Base-by-base conservation (phyloP, 2,888 invertebrate genomes). In the Campoletis raptor region DNA sequence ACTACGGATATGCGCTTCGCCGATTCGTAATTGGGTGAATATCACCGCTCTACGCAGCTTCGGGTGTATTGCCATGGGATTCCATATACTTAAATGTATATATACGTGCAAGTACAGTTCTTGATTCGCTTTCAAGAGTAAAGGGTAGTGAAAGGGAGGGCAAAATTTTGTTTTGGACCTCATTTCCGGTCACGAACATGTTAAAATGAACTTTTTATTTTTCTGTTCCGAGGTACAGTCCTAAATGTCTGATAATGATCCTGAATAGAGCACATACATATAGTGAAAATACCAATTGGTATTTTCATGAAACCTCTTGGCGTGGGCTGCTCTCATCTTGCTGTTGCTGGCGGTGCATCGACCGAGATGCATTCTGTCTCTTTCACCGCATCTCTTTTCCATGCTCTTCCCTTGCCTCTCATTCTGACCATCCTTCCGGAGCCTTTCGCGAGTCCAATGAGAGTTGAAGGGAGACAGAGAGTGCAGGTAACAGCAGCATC, bases 361-460 rank as follows among this genome's bases (percentile, higher is more conserved):
- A 86, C 84, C 86, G 86, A 86, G 87, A 83, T 85, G 84, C 80
- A 74, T 81, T 84, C 77, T 84, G 67, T 83, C 83, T 85, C 83
- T 80, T 74, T 45, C 83, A 48, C 74, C 74, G 52, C 85, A 86
- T 79, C 88, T 87, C 87, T 85, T 77, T 74, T 81, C 76, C 72
- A 57, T 67, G 77, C 77, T 83, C 83, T 80, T 84, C 80, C 76
- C 85, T 79, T 21, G 79, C 83, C 81, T 76, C 82, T 69, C 80
- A 61, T 81, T 81, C 80, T 40, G 70, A 79, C 57, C 81, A 79
- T 87, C 85, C 87, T 87, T 79, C 83, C 86, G 81, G 85, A 72
- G 61, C 61, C 36, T 64, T 76, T 61, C 57, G 57, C 73, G 66
- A 54, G 64, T 72, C 79, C 78, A 45, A 82, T 69, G 72, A 66